These are phyloP conservation scores for Actinernus sp. DNA, from an alignment of 92 coral and sea anemone genomes.

Conservation along the genomic window DNA sequence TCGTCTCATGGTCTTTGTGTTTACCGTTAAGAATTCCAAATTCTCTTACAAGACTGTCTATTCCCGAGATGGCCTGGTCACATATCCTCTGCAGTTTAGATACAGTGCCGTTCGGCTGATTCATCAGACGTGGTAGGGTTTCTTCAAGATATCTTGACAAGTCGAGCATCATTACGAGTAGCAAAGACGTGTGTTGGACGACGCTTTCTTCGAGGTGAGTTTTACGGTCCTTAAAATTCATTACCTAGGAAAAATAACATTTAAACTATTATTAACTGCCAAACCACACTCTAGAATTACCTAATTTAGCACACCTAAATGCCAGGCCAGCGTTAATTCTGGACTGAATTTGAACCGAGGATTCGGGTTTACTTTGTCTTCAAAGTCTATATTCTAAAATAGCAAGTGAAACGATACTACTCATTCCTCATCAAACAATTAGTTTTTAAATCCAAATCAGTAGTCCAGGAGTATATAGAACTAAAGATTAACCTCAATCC, in stretches of 20 bases:
- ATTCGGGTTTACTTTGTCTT: too few species aligned
- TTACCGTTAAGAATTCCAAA: neutral
- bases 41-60: neutral
- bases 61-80: slow-evolving; percentile 1
- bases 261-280: too few species aligned
- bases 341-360: too few species aligned
- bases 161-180: neutral
- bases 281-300: too few species aligned
- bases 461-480: too few species aligned
- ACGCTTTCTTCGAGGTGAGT: slow-evolving; percentile 4
- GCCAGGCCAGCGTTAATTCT: too few species aligned
- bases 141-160: slow-evolving; percentile 12
- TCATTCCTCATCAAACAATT: too few species aligned
- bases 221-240: slow-evolving; percentile 12
- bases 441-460: too few species aligned
- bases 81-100: neutral
- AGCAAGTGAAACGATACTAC: too few species aligned
- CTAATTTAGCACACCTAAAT: too few species aligned
- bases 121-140: neutral
- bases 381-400: too few species aligned
- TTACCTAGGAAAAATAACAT: slow-evolving; percentile 2
- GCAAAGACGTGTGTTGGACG: neutral
- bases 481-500: too few species aligned
- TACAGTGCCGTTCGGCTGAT: neutral
- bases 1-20: slow-evolving; percentile 1